A percentile compares a stretch with the other conserved stretches of the same genome.
These are phyloP conservation scores for Salmo trutta DNA, from an alignment of 2,797 vertebrate genomes.

Conservation along the genomic window DNA sequence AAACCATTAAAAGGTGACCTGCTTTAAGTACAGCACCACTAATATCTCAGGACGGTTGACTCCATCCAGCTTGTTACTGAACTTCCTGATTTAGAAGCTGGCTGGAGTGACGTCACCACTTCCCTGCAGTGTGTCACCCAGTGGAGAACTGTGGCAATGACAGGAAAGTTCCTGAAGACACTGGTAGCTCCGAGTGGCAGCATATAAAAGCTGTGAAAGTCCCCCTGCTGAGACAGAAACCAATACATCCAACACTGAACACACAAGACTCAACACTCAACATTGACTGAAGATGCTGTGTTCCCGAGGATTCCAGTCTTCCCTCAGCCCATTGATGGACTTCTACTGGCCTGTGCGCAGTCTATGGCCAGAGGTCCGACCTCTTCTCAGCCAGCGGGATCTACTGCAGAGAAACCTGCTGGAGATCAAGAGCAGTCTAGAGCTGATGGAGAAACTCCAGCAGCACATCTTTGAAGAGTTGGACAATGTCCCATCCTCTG, in stretches of 20 bases:
- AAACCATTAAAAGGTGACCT: too few relatives aligned
- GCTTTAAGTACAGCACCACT: background rate
- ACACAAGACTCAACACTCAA: background rate
- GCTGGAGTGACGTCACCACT: background rate
- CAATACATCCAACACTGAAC: background rate
- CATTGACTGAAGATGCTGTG: too few relatives aligned
- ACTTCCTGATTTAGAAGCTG: background rate
- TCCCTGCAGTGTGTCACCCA: background rate
- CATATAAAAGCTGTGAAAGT: slow-evolving; percentile 7
- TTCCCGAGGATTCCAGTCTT: too few relatives aligned
- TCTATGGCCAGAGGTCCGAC: too few relatives aligned
- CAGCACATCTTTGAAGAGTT: too few relatives aligned
- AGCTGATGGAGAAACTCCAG: too few relatives aligned
- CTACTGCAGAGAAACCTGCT: too few relatives aligned
- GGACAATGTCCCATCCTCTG: too few relatives aligned
- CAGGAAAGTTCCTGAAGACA: background rate
- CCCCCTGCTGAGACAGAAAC: slow-evolving; percentile 9
- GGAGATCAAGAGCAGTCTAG: too few relatives aligned
- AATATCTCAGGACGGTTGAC: background rate
- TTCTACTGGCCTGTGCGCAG: too few relatives aligned
- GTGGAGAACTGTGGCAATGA: slow-evolving; percentile 6
- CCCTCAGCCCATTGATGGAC: too few relatives aligned
- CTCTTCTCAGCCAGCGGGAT: slow-evolving; percentile 57
- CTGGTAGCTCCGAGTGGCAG: background rate
- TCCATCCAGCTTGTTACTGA: background rate